phyloP scores from a whole-genome alignment of 2,888 invertebrate genomes.

The Vanessa cardui region DNA sequence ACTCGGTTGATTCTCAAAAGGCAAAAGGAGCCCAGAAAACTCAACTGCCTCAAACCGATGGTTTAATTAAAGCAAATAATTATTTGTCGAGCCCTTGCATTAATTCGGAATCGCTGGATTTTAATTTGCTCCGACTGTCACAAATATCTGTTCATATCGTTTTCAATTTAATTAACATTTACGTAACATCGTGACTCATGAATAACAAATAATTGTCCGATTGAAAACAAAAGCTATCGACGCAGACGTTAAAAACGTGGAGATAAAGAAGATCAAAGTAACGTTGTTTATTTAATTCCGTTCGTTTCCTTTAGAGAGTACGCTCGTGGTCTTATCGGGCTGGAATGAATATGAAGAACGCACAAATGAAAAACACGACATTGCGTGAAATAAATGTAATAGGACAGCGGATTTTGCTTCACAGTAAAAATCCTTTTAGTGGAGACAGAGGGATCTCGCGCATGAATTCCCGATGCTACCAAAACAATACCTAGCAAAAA shows the following conservation, averaged over 20 bases:
- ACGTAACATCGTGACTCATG: constrained; percentile 12
- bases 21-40: constrained; percentile 54
- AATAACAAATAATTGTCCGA: constrained; percentile 47
- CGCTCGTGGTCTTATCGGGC: constrained; percentile 39
- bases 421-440: constrained; percentile 33
- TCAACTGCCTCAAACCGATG: constrained; percentile 46
- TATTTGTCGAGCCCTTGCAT: constrained; percentile 47
- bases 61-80: constrained; percentile 59
- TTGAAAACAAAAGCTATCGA: constrained; percentile 45
- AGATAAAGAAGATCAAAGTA: constrained; percentile 53
- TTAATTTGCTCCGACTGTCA: constrained; percentile 44
- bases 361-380: constrained; percentile 45
- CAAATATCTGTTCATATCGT: constrained; percentile 42
- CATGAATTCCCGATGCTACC: constrained; percentile 44
- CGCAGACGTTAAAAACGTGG: constrained; percentile 42
- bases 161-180: constrained; percentile 33
- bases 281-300: constrained; percentile 55
- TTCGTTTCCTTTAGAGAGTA: constrained; percentile 56
- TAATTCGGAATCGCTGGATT: constrained; percentile 46
- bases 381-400: constrained; percentile 45
- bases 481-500: constrained; percentile 71
- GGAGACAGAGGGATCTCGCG: constrained; percentile 19
- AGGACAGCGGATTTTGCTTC: constrained; percentile 49
- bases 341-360: constrained; percentile 38
- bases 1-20: constrained; percentile 68